Conservation (phyloP, 2,888 invertebrate species). For the Aelia acuminata region DNA sequence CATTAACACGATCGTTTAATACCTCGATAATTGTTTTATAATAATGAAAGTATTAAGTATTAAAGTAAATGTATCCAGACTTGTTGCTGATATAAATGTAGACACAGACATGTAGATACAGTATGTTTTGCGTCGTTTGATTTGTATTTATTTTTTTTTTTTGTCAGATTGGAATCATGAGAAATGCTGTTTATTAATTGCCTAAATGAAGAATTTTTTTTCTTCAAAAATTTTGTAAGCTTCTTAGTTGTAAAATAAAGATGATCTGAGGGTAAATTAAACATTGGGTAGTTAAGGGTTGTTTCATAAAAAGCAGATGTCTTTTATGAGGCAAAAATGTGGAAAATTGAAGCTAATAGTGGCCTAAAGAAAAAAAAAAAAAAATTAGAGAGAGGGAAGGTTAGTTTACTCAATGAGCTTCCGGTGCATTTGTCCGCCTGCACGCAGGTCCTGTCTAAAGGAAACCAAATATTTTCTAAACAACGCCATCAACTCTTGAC, state of each 20-base stretch:
- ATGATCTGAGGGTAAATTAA: background rate
- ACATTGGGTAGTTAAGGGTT: background rate
- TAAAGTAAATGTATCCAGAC: no score
- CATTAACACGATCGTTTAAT: no score
- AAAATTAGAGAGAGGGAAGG: background rate
- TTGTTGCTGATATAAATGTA: no score
- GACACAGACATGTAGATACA: no score
- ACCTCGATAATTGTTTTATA: no score
- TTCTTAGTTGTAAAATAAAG: background rate
- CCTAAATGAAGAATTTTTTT: no score
- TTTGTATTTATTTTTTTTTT: no score
- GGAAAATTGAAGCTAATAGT: conserved; percentile 29
- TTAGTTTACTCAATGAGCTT: conserved; percentile 23
- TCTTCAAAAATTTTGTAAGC: background rate
- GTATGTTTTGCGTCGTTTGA: no score
- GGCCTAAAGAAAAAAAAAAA: no score
- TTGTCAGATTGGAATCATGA: no score
- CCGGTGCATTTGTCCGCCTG: conserved; percentile 38
- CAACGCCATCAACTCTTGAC: background rate
- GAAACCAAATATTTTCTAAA: background rate
- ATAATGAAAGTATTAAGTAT: no score
- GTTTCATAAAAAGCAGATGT: background rate
- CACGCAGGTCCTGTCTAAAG: background rate
- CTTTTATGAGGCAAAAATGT: conserved; percentile 21
- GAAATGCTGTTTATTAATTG: no score